Evolutionary conservation across 2,113 vertebrate species (phyloP), one percentile per base, ranked within the genome.

Genomic region (Lampris incognitus): DNA sequence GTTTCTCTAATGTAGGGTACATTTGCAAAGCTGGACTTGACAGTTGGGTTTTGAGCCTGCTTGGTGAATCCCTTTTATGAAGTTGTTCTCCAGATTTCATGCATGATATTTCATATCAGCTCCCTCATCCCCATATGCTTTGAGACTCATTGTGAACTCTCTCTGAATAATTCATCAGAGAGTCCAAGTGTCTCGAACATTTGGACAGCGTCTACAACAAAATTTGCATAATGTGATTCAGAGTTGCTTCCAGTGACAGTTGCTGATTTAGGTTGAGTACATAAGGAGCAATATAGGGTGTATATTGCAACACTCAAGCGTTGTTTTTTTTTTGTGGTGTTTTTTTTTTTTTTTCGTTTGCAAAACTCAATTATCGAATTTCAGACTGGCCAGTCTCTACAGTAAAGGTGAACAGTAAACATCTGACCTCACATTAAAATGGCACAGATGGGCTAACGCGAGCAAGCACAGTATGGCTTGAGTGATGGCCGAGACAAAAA

Each of bases 391-490:
- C 87, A 91, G 87, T 87, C 74, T 66, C 76, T 78, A 68, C 81
- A 82, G 80, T 75, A 84, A 86, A 75, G 87, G 59, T 66, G 85
- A 88, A 89, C 87, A 89, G 90, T 93, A 92, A 93, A 92, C 92
- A 90, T 85, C 87, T 92, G 91, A 93, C 92, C 92, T 85, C 76
- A 73, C 85, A 79, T 85, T 88, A 85, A 82, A 89, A 88, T 66
- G 81, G 76, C 64, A 77, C 88, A 89, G 92, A 83, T 83, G 87
- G 84, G 89, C 92, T 86, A 87, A 90, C 89, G 89, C 55, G 77
- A 88, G 85, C 76, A 68, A 72, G 24, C 24, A 24, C 24, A 24
- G 58, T 69, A 80, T 51, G 78, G 72, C 89, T 83, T 76, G 0
- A 71, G 85, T 79, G 89, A 83, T 57, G 2, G 49, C 57, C 65